phyloP scores from a whole-genome alignment of 2,797 vertebrate species.

The Peromyscus melanophrys region DNA sequence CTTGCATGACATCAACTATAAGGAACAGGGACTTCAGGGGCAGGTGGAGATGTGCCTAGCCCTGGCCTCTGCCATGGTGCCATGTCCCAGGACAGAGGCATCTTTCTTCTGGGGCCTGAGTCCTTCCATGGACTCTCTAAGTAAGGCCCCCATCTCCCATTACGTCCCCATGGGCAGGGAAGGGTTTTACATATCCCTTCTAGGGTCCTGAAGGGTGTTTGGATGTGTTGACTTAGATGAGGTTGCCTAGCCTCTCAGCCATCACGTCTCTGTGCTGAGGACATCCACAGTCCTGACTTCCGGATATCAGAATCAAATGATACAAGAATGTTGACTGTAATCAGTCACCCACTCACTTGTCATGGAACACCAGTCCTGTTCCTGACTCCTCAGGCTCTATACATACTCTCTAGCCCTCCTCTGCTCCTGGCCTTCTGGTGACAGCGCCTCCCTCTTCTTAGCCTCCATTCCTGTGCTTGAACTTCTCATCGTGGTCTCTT shows the following conservation, averaged over 20 bases:
- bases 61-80: not conserved
- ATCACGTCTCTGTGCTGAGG: no score
- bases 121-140: not conserved
- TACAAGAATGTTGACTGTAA: not conserved
- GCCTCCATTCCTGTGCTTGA: not conserved
- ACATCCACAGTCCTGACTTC: not conserved
- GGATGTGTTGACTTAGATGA: not conserved
- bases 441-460: not conserved
- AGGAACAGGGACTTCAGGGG: not conserved
- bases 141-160: not conserved
- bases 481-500: not conserved
- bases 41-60: not conserved
- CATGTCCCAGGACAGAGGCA: not conserved
- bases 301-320: not conserved
- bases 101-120: not conserved
- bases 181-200: not conserved
- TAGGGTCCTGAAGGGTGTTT: not conserved
- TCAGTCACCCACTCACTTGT: no score
- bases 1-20: no score
- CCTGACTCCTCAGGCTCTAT: not conserved
- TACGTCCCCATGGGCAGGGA: not conserved
- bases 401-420: not conserved
- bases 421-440: not conserved
- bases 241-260: not conserved
- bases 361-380: not conserved